Evolutionary conservation across 2,113 vertebrate genomes (phyloP), one percentile per base, ranked within the genome.

Genomic region (Petrocephalus zakoni): DNA sequence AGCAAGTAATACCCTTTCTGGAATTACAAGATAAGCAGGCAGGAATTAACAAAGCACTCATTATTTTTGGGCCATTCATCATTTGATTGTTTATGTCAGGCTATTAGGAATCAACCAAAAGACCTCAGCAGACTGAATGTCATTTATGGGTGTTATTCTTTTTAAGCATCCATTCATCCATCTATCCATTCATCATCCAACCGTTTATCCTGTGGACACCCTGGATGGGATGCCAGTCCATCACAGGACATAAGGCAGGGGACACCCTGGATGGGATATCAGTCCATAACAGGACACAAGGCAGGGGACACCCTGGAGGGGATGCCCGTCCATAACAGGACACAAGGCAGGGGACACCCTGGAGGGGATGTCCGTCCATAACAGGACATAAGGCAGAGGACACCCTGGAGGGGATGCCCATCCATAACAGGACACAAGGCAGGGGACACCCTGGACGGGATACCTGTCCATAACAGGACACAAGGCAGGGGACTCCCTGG

Each of bases 1-100:
- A 29, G 78, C 55, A 84, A 15, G 51, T 81, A 51, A 75, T 29
- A 53, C 22, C 52, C 29, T 88, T 47, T 78, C 49, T 88, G 87
- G 51, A 88, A 81, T 51, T 81, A 49, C 72, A 81, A 56, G 61
- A 72, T 81, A 88, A 81, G 68, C 72, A 88, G 42, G 47, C 64
- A 52, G 55, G 55, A 25, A n/a, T 72, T 46, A 72, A 87, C 61
- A 75, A 64, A 88, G 46, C 49, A 37, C 87, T 88, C 64, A 87
- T 78, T 51, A 25, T 88, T 64, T 81, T 72, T 53, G 17, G 49
- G 3, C 47, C 49, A 83, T 82, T 88, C 21, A 83, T 87, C 42
- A 68, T 88, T 7, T 29, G 46, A 85, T 85, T 49, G 82, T 85
- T 85, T 85, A 51, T 85, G 49, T 15, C 82, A 85, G 82, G 46